Percentiles rank a stretch among this genome's conserved stretches.
Conservation (phyloP, 2,113 vertebrate genomes). For the Isurus oxyrinchus region DNA sequence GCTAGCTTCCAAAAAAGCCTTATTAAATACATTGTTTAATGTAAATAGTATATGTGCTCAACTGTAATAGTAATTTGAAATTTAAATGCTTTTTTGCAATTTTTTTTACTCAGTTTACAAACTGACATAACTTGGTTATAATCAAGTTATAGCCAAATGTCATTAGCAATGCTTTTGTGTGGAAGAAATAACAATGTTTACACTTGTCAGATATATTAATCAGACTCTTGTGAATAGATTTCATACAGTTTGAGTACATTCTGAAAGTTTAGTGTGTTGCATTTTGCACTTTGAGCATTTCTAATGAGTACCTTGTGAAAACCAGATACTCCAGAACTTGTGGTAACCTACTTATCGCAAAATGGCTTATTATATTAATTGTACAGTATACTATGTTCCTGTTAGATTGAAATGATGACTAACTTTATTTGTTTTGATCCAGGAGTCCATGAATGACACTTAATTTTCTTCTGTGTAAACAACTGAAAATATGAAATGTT, state of each 20-base stretch:
- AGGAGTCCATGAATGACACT: neutral
- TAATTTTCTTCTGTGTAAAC: constrained; percentile 3
- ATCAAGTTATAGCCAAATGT: neutral
- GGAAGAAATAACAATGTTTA: constrained; percentile 14
- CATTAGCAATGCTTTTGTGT: neutral
- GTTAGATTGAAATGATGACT: neutral
- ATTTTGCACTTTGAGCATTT: constrained; percentile 33
- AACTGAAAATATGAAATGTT: neutral
- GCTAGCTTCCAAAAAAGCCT: neutral
- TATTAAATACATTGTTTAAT: neutral
- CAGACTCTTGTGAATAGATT: neutral
- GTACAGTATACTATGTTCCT: neutral
- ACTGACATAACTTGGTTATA: neutral
- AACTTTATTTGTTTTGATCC: neutral
- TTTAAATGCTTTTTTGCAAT: neutral
- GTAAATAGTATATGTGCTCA: neutral
- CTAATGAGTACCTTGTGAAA: neutral
- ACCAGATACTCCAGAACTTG: neutral
- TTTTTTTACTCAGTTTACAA: neutral
- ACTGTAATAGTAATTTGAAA: neutral
- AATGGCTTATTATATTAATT: neutral
- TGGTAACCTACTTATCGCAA: neutral
- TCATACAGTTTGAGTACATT: neutral
- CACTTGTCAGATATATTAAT: constrained; percentile 24
- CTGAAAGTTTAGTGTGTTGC: neutral